A percentile compares a stretch with the other conserved stretches of the same genome.
Conservation (phyloP, 2,797 vertebrate genomes). For the Telmatherina bonti region DNA sequence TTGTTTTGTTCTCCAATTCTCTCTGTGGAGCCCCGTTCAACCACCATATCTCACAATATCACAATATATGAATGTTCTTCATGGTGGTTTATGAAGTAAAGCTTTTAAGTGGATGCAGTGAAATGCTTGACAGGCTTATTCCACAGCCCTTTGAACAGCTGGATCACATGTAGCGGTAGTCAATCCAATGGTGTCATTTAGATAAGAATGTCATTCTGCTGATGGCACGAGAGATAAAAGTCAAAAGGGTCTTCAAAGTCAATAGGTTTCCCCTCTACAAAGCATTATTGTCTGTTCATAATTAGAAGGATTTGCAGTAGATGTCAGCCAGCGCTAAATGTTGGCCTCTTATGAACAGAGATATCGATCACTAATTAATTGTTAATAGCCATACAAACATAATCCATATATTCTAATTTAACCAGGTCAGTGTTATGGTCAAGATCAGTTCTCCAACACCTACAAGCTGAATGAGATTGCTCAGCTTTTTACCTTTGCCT, state of each 20-base stretch:
- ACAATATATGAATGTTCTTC: not conserved
- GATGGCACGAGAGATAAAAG: not conserved
- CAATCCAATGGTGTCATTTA: not conserved
- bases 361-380: conserved; percentile 28
- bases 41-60: not conserved
- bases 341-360: not conserved
- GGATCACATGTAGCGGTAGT: not conserved
- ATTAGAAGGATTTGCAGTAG: not conserved
- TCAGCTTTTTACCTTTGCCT: conserved; percentile 59
- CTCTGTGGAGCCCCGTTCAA: not conserved
- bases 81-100: not conserved
- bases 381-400: not conserved
- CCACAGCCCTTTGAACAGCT: not conserved
- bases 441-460: conserved; percentile 19
- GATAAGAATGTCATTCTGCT: not conserved
- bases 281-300: not conserved
- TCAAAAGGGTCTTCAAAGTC: not conserved
- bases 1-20: not conserved
- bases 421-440: conserved; percentile 21
- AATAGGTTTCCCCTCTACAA: too few species aligned
- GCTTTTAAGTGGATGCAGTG: not conserved
- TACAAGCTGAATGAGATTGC: conserved; percentile 49
- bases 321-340: not conserved
- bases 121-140: conserved; percentile 1
- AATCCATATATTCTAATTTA: conserved; percentile 27